Conservation (phyloP, 2,797 vertebrate genomes). For the Leuciscus waleckii region DNA sequence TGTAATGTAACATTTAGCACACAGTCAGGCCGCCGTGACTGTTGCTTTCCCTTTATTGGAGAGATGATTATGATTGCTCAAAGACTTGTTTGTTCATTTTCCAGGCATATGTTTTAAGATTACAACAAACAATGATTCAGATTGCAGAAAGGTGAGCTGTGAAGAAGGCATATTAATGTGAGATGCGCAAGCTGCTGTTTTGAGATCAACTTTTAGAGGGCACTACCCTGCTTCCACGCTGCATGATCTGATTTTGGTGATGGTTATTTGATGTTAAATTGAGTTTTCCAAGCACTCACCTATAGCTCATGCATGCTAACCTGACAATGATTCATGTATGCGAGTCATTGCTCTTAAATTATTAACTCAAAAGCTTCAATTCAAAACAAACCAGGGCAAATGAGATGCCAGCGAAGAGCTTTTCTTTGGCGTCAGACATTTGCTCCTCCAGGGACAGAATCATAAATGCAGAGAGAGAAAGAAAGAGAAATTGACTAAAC, state of each 20-base stretch:
- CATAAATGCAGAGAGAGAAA: not conserved
- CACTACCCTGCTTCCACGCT: not conserved
- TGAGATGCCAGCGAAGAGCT: conserved; percentile 6
- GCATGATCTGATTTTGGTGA: conserved; percentile 36
- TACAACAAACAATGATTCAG: conserved; percentile 3
- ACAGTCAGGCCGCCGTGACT: conserved; percentile 9
- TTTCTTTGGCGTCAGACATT: conserved; percentile 18
- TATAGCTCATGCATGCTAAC: conserved; percentile 40
- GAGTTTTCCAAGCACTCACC: conserved; percentile 38
- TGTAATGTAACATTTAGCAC: conserved; percentile 43
- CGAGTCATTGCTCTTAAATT: conserved; percentile 46
- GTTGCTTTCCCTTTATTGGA: conserved; percentile 36
- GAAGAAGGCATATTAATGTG: conserved; percentile 1
- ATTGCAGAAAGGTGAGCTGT: conserved; percentile 13
- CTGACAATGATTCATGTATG: conserved; percentile 47
- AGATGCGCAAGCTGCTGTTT: not conserved
- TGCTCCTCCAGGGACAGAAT: not conserved
- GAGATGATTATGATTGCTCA: conserved; percentile 53
- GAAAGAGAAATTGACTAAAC: not conserved
- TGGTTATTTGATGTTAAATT: conserved; percentile 45
- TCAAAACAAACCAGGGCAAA: conserved; percentile 19
- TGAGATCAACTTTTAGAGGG: conserved; percentile 9
- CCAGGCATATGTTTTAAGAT: conserved; percentile 33
- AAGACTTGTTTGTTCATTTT: conserved; percentile 41
- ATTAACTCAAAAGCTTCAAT: conserved; percentile 43